phyloP scores from a whole-genome alignment of 2,797 vertebrate genomes.

The Lithobates sylvaticus region DNA sequence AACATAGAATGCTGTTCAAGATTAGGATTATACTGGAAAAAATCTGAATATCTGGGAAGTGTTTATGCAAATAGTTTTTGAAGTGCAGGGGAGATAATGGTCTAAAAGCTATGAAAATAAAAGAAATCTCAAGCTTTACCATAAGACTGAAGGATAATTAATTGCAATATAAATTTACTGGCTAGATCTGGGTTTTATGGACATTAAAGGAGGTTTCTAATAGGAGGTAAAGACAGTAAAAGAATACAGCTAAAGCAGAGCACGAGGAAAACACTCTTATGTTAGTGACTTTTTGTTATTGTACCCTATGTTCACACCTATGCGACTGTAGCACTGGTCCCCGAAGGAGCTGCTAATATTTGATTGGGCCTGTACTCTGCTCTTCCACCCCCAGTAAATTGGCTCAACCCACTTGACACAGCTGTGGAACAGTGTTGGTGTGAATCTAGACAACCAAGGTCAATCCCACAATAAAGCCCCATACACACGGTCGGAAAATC shows the following conservation, averaged over 20 bases:
- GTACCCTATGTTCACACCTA: no score
- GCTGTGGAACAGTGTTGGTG: no score
- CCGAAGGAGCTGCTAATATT: no score
- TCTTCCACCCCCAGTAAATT: no score
- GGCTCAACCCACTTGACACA: no score
- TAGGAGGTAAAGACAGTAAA: background rate
- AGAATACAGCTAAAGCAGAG: background rate
- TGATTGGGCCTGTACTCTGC: no score
- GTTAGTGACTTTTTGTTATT: no score
- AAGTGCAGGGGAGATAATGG: slow-evolving; percentile 32
- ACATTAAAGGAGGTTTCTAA: background rate
- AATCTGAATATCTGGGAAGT: slow-evolving; percentile 14
- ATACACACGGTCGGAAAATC: no score
- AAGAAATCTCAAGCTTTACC: background rate
- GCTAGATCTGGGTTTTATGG: background rate
- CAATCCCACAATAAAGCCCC: no score
- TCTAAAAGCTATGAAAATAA: slow-evolving; percentile 3
- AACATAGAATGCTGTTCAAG: slow-evolving; percentile 28
- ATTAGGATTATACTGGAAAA: slow-evolving; percentile 34
- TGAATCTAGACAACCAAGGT: no score
- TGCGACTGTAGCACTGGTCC: no score
- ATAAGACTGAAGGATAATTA: slow-evolving; percentile 32
- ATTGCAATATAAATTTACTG: background rate
- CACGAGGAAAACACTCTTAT: no score
- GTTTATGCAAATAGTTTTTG: slow-evolving; percentile 30